Conservation (phyloP, 2,113 vertebrate genomes). For the Phyllostomus hastatus region DNA sequence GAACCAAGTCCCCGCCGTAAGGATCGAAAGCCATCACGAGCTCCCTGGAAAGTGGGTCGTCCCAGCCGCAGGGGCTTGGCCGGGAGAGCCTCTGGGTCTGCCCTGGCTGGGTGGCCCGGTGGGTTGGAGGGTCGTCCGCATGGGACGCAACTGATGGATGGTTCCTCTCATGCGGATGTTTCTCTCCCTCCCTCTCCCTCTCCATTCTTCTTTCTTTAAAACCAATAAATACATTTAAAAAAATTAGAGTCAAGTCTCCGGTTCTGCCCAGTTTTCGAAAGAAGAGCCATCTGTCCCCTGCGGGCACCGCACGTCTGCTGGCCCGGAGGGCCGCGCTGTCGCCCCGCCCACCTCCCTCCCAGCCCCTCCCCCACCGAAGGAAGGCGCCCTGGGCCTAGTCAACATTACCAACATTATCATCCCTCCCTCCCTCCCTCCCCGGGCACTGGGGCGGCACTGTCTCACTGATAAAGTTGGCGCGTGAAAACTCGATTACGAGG, state of each 20-base stretch:
- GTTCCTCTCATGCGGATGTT: too few species aligned
- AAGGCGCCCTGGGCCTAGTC: not conserved
- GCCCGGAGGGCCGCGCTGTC: not conserved
- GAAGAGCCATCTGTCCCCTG: too few species aligned
- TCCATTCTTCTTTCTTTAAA: too few species aligned
- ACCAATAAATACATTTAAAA: too few species aligned
- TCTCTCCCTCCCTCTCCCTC: too few species aligned
- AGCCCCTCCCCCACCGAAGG: not conserved
- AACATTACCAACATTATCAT: not conserved
- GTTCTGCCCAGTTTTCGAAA: not conserved
- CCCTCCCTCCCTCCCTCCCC: accelerated
- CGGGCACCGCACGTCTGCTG: accelerated
- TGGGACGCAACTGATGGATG: too few species aligned
- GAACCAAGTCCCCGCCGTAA: not conserved
- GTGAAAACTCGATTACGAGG: not conserved
- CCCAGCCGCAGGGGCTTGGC: accelerated
- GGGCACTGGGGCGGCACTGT: not conserved
- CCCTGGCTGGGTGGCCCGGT: too few species aligned
- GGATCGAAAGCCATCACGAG: not conserved
- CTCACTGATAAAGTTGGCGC: not conserved
- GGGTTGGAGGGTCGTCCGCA: too few species aligned
- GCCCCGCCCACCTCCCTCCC: not conserved
- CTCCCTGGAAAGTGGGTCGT: not conserved
- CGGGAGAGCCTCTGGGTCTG: not conserved
- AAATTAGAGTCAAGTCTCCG: not conserved